A percentile compares a stretch with the other conserved stretches of the same genome.
Conservation (phyloP, 2,888 invertebrate genomes). For the Ornithoptera priamus region DNA sequence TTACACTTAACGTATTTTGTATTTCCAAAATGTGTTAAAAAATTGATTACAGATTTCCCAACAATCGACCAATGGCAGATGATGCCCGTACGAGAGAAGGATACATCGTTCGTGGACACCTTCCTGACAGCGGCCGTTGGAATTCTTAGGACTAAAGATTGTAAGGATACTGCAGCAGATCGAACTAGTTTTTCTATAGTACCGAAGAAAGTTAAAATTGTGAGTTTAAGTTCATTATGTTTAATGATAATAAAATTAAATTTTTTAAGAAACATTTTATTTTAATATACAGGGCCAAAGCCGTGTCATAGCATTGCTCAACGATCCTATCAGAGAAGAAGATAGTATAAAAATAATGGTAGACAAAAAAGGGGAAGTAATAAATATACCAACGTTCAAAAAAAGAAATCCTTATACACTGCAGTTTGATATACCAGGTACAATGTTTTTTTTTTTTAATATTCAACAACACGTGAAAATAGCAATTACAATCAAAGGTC, state of each 20-base stretch:
- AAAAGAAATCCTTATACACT: conserved; percentile 91
- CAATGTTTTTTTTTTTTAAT: not conserved
- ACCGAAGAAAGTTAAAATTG: conserved; percentile 88
- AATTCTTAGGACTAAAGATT: conserved; percentile 83
- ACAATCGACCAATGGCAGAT: conserved; percentile 90
- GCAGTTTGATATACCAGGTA: conserved; percentile 89
- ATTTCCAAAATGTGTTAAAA: not conserved
- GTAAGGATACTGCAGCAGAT: conserved; percentile 79
- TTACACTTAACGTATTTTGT: not conserved
- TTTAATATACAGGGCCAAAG: conserved; percentile 85
- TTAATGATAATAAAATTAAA: conserved; percentile 15
- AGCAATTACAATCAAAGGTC: too few species aligned
- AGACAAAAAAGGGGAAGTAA: conserved; percentile 89
- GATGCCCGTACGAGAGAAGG: conserved; percentile 89
- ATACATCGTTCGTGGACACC: conserved; percentile 90
- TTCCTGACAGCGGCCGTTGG: conserved; percentile 91
- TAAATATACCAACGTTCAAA: conserved; percentile 87
- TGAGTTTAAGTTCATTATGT: conserved; percentile 55
- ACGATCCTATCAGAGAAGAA: conserved; percentile 87
- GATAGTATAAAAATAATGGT: conserved; percentile 89
- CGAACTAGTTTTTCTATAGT: conserved; percentile 86
- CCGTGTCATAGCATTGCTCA: conserved; percentile 88
- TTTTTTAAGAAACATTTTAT: not conserved
- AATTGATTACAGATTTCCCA: conserved; percentile 78
- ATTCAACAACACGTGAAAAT: too few species aligned